Base-by-base conservation (phyloP, 2,113 vertebrate species). In the Xenus cinereus region DNA sequence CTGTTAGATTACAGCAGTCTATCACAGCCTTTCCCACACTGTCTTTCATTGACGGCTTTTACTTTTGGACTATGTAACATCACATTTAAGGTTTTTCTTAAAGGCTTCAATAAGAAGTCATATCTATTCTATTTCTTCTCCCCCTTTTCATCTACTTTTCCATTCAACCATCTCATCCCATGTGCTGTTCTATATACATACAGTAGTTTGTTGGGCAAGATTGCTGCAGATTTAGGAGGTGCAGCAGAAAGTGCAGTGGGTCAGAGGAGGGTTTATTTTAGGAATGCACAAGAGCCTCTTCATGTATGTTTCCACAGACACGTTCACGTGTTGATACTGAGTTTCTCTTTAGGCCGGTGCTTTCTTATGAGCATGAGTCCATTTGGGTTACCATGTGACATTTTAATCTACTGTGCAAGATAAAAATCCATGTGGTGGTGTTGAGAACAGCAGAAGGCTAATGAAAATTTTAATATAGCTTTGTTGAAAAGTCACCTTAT, bases 401-500 rank as follows among this genome's bases (percentile, higher is more conserved):
- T 76, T 92, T 96, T 93, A 92, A 80, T 95, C 79, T 95, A 11
- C 26, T 71, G 18, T 84, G 33, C 37, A 53, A 87, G 81, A 86
- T 95, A 91, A 94, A 86, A 96, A 75, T 91, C 56, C 75, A 69
- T 0, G 0, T n/a, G 32, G 12, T 69, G 20, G 63, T 96, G 84
- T 35, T 96, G 95, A 93, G 87, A 94, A 77, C 37, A 77, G 59
- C 37, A 91, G 64, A 90, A 76, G 54, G 33, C 28, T 96, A 90
- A 96, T 96, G 56, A 73, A 95, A 88, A 18, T 90, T 93, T 95
- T 93, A 95, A 94, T 97, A 88, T 59, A 92, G 56, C 48, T 95
- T 88, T 96, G 95, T 66, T 96, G 96, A 96, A 96, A 96, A 93
- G 91, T 54, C 76, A 78, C n/a, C 74, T 95, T 95, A 91, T 95